Base-by-base conservation (phyloP, 92 coral and sea anemone genomes). In the Epizoanthus scotinus region DNA sequence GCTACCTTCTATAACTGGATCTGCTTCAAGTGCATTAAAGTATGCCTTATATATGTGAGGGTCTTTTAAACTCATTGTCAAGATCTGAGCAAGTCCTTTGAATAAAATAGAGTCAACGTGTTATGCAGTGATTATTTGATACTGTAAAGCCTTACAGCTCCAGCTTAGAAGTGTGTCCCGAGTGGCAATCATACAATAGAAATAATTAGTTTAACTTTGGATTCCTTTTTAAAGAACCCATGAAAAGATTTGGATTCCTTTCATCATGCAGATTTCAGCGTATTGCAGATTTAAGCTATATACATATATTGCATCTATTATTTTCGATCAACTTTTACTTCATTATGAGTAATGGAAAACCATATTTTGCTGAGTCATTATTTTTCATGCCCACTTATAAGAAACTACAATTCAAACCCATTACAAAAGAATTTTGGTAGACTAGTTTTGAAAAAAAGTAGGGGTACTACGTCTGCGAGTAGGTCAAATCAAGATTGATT, bases 141-240 rank as follows among this genome's bases (percentile, higher is more conserved):
- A 40, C 6, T 75, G 38, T 60, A 17, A 38, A 47, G 52, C 40
- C 61, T 67, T 59, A 58, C 19, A 38, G 28, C 61, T 14, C 24
- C 67, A 75, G 25, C 13, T 56, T 31, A 56, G 67, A 73, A 57
- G 80, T 55, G 80, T 74, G 80, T n/a, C 67, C 54, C 19, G 36
- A 57, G 67, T 74, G 66, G 8, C 18, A 36, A 75, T 27, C 10
- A 57, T 21, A 58, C 81, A 75, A 75, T 59, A 13, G 70, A 27
- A n/a, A 27, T 25, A 14, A 3, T 64, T 64, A 15, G 70, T 6
- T 25, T 15, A 25, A 26, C 19, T 15, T 68, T 38, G 56, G 2
- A 13, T 47, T 10, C 52, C 14, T 47, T 21, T 38, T 38, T 25
- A 75, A 34, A 19, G 38, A 73, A 55, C 64, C 24, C 26, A 58